A percentile compares a stretch with the other conserved stretches of the same genome.
Evolutionary conservation across 2,797 vertebrate genomes (phyloP).

Genomic region (Sebastes umbrosus): DNA sequence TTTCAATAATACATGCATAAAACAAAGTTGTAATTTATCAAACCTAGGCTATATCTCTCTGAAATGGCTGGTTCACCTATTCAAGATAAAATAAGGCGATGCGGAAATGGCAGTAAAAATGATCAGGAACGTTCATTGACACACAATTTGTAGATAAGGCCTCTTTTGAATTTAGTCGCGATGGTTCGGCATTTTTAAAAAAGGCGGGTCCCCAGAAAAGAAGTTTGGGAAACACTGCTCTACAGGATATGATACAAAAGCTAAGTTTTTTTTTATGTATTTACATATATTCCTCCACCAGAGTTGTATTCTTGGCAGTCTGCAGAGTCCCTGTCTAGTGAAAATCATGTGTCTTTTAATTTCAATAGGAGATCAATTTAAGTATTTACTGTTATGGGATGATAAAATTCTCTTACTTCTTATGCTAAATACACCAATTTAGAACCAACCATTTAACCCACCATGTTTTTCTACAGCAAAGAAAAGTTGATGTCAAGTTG

Average conservation of each 20-base stretch:
- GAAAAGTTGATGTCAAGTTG: neutral
- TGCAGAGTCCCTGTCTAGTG: neutral
- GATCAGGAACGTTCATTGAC: no score
- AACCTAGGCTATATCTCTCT: no score
- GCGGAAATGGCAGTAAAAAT: neutral
- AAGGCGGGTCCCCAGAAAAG: fast-evolving
- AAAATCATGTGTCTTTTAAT: neutral
- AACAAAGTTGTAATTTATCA: no score
- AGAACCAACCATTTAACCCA: neutral
- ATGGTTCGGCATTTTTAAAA: no score
- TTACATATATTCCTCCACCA: neutral
- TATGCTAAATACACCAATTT: neutral
- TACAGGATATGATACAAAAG: neutral
- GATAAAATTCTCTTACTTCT: no score
- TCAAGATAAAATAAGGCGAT: neutral
- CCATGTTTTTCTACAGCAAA: fast-evolving
- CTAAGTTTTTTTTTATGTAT: neutral
- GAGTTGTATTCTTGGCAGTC: neutral
- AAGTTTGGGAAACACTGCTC: no score
- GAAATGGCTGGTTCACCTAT: no score
- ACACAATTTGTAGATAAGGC: no score
- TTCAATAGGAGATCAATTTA: no score
- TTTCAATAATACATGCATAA: no score
- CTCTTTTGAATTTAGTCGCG: fast-evolving
- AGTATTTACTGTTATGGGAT: neutral